Evolutionary conservation across 2,113 vertebrate species (phyloP), one percentile per base, ranked within the genome.

Genomic region (Procavia capensis): DNA sequence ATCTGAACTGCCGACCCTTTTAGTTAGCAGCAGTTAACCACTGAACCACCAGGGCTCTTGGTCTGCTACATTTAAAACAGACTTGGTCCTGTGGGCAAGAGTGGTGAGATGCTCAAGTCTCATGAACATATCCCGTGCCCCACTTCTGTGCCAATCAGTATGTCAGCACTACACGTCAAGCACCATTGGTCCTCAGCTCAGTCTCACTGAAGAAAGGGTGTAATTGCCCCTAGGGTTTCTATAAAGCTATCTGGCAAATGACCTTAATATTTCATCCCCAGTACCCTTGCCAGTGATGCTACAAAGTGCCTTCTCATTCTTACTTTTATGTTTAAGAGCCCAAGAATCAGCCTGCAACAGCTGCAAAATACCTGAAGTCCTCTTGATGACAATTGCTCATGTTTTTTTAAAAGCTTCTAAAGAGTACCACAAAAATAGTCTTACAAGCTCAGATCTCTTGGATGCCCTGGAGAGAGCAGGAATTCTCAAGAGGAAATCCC

Each of bases 381-480:
- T 50, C 79, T 41, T 45, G 13, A 34, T 50, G 50, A 34, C 34
- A 29, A 20, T n/a, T 72, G n/a, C 80, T 92, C 50, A 76, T 4
- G 66, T 29, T 68, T 91, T n/a, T 74, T 76, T 27, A 95, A 96
- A 90, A 59, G 6, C 29, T 75, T 87, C 82, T 88, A 84, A 57
- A 54, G 36, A 82, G 11, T 88, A 89, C 63, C 43, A 79, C 17
- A 22, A n/a, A n/a, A n/a, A n/a, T 25, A 25, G 41, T 59, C 17
- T 85, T 74, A 43, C 41, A 50, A 85, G 86, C 19, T 87, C 80
- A 31, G 9, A 78, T 22, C 31, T 59, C 29, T 87, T 39, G 31
- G n/a, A 79, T 68, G 57, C 70, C 16, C 13, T 20, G 27, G 16
- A n/a, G 5, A 41, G 19, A 68, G 13, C 41, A 89, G n/a, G 27